Base-by-base conservation (phyloP, 2,113 vertebrate species). In the Neopipo cinnamomea region DNA sequence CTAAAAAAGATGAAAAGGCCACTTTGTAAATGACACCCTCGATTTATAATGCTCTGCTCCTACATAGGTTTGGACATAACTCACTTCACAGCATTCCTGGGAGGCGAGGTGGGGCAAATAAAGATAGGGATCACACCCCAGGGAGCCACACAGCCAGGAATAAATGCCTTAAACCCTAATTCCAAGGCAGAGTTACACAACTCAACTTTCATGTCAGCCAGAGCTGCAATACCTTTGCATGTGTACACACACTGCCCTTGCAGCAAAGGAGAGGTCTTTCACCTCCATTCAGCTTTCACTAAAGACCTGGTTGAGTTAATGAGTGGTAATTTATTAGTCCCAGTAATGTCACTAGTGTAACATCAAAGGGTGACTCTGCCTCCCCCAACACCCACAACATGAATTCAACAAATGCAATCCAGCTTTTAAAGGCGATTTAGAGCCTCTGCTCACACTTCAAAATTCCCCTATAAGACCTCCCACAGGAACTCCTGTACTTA, bases 401-500 rank as follows among this genome's bases (percentile, higher is more conserved):
- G 33, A 88, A 28, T 21, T 41, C 3, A 2, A 72, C 24, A 42
- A 81, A n/a, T 42, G 58, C 20, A n/a, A 16, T 1, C 5, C 21
- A 59, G 56, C 42, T 84, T 65, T 33, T 24, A 63, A 39, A 63
- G 55, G 53, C 0, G 0, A 39, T 8, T 49, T 44, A 35, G 25
- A 11, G 25, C 50, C 66, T 68, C 56, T 56, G 9, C 9, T 76
- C 49, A 41, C 8, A 20, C 46, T n/a, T 68, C n/a, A 56, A 16
- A 42, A 47, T 27, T 24, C 52, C 65, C 46, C 37, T 68, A 0
- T 3, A 28, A 42, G 55, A 56, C 37, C 17, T 65, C 77, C 28
- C 46, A 25, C 6, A 15, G 46, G 28, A 50, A 18, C 8, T 65
- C 42, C 30, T 41, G 18, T 31, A 97, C 98, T 98, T 90, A 99